Base-by-base conservation (phyloP, 1,140 invertebrate genomes). In the Drosophila sucinea region DNA sequence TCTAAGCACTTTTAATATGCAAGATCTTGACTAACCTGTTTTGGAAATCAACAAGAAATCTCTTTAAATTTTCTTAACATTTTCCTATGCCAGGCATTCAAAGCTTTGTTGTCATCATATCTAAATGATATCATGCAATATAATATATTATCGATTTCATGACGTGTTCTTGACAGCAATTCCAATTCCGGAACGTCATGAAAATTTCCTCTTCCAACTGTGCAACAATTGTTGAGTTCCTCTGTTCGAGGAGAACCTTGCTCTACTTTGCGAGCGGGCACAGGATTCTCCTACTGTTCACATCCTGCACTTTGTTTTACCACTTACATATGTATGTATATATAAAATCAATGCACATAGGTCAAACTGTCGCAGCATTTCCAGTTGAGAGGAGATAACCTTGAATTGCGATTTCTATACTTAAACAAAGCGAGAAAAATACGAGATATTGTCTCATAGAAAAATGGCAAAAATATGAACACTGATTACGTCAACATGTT, bases 361-460 rank as follows among this genome's bases (percentile, higher is more conserved):
- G 23, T 51, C 25, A 1, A 51, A 51, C 25, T 51, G 23, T 51
- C 23, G 25, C 44, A 27, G 27, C 25, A 51, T 51, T 51, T 51
- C 44, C 44, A 51, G 44, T 51, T 51, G 44, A 51, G 44, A 51
- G 44, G 23, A 51, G 44, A 51, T 51, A 51, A 51, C 44, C 44
- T 51, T 51, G 44, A 51, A 51, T 27, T 27, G 44, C 23, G 6
- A 27, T 51, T 27, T 51, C 25, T 51, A 2, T 3, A 17, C 69
- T 56, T 62, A 44, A 27, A 35, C 66, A 61, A 69, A 60, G 32
- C 30, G 58, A 75, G 62, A 67, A 75, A 71, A 74, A 64, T 3
- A 3, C 69, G 64, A 70, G 55, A 77, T 72, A 73, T 82, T 82
- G 82, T 87, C 44, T 25, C 79, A 87, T 87, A 71, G 67, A 55